phyloP scores from a whole-genome alignment of 2,888 invertebrate species.

The Odontocerum albicorne region DNA sequence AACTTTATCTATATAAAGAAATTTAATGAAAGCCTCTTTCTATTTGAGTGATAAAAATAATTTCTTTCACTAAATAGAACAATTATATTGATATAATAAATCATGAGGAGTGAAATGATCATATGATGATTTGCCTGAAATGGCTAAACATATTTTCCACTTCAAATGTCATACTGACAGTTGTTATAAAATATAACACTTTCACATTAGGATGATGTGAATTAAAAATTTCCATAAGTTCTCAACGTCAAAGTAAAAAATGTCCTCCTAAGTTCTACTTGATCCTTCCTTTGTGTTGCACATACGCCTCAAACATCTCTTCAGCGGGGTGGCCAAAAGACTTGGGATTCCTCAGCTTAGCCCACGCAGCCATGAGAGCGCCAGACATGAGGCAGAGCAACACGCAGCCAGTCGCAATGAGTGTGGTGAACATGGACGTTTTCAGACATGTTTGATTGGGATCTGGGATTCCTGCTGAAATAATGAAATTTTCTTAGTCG shows the following conservation, averaged over 20 bases:
- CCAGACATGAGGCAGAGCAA: conserved; percentile 71
- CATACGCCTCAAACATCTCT: conserved; percentile 56
- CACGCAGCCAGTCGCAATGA: conserved; percentile 69
- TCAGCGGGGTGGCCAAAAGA: conserved; percentile 43
- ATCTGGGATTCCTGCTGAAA: conserved; percentile 30
- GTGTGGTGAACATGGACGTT: conserved; percentile 66
- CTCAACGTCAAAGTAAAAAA: neutral
- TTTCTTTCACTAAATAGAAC: too few relatives aligned
- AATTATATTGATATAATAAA: too few relatives aligned
- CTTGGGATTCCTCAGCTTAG: conserved; percentile 67
- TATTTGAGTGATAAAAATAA: too few relatives aligned
- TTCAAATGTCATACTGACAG: too few relatives aligned
- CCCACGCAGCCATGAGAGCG: conserved; percentile 74
- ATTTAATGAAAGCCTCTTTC: too few relatives aligned
- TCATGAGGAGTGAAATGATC: too few relatives aligned
- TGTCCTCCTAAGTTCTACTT: conserved; percentile 45
- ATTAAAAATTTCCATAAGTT: conserved; percentile 4
- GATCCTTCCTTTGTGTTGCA: conserved; percentile 67
- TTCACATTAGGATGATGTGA: neutral
- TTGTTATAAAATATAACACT: neutral
- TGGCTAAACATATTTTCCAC: too few relatives aligned
- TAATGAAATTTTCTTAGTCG: too few relatives aligned
- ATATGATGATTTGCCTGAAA: too few relatives aligned
- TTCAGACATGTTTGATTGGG: conserved; percentile 66
- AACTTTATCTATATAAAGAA: too few relatives aligned